phyloP scores from a whole-genome alignment of 1,140 invertebrate genomes.

The Solen grandis region DNA sequence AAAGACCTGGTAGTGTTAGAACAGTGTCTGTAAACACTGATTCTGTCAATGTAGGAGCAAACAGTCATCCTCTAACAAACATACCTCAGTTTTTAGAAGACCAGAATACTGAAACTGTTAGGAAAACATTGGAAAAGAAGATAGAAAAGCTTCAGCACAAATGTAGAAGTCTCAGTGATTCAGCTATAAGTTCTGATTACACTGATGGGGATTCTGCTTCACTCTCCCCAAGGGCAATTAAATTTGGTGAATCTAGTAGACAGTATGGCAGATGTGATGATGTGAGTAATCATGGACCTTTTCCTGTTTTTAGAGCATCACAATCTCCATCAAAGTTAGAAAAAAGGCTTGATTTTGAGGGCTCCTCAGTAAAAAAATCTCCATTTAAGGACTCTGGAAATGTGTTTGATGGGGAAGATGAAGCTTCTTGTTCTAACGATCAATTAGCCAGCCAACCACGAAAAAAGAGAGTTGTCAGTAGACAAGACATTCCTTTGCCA shows the following conservation, averaged over 20 bases:
- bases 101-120: conserved; percentile 54
- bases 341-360: not conserved
- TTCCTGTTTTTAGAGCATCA: not conserved
- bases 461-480: no score
- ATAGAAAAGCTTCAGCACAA: conserved; percentile 64
- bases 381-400: conserved; percentile 71
- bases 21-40: conserved; percentile 66
- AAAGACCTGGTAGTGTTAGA: conserved; percentile 37
- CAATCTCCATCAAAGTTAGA: conserved; percentile 3
- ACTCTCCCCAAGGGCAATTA: conserved; percentile 66
- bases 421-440: no score
- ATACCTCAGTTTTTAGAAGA: conserved; percentile 17
- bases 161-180: conserved; percentile 73
- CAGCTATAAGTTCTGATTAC: conserved; percentile 78
- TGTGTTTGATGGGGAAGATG: conserved; percentile 70
- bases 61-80: conserved; percentile 28
- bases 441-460: no score
- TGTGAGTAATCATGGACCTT: not conserved
- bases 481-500: no score
- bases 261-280: no score
- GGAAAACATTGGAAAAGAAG: conserved; percentile 66
- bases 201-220: conserved; percentile 74
- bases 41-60: not conserved
- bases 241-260: no score
- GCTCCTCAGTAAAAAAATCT: conserved; percentile 41